Evolutionary conservation across 92 coral and sea anemone species (phyloP).

Genomic region (Pocillopora meandrina): DNA sequence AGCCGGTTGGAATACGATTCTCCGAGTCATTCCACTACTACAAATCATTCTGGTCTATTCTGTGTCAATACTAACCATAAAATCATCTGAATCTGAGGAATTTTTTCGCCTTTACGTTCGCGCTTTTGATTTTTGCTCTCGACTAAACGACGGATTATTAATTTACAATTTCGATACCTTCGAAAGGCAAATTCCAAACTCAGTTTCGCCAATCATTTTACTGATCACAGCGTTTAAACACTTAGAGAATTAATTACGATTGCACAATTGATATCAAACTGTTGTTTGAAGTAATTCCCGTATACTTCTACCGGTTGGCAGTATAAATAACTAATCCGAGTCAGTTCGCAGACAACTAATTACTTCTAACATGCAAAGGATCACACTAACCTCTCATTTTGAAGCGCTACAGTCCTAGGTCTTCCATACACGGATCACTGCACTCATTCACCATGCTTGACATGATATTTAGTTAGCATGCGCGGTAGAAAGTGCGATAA

Average conservation of each 20-base stretch:
- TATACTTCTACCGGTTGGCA: background rate
- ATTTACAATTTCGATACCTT: background rate
- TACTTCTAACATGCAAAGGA: background rate
- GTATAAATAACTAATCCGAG: background rate
- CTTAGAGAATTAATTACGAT: background rate
- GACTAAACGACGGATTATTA: background rate
- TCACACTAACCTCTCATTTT: background rate
- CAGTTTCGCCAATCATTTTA: background rate
- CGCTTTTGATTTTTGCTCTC: background rate
- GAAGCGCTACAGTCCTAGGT: background rate
- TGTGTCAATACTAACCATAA: background rate
- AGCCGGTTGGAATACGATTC: background rate
- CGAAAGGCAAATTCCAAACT: background rate
- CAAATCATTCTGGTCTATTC: background rate
- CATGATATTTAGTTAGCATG: background rate
- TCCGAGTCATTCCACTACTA: conserved; percentile 1
- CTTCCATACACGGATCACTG: background rate
- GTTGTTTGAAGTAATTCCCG: background rate
- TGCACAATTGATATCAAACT: background rate
- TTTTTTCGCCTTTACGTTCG: background rate
- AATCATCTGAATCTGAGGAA: conserved; percentile 24
- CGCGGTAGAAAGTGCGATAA: background rate
- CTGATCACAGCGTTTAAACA: background rate
- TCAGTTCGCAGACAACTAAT: background rate
- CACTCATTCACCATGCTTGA: background rate